Evolutionary conservation across 2,797 vertebrate genomes (phyloP), one percentile per base, ranked within the genome.

Genomic region (Columba guinea): DNA sequence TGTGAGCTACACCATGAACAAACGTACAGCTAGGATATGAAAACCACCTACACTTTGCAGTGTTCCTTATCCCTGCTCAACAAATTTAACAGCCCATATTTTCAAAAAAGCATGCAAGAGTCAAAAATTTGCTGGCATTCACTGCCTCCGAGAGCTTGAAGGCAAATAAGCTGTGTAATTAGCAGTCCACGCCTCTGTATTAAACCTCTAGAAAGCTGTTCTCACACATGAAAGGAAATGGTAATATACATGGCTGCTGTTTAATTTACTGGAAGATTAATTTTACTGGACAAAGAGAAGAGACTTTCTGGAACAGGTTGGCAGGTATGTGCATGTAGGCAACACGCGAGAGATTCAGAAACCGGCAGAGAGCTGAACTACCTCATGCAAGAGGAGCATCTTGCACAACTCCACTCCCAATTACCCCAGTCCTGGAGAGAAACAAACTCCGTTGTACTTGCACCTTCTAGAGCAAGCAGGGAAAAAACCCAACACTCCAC

Each of bases 121-220:
- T 75, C 67, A 86, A 94, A 91, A 82, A 88, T 63, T 37, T 82
- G 34, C 83, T 90, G 85, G 70, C 77, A 84, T 79, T 70, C 63
- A 52, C 39, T 55, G 69, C n/a, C 70, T 86, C 62, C 3, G 14
- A 84, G 63, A 79, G 49, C 81, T 88, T 84, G 46, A 91, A 92
- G 80, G 77, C 70, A 93, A 94, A 88, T 91, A 87, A 91, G 17
- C 83, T 94, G 83, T 76, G 80, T 90, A 94, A 94, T 90, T 95
- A 91, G 67, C 77, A 87, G 68, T n/a, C 85, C 17, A 9, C 79
- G 64, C 67, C 60, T 49, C 74, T 58, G 60, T 91, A 77, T 63
- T 87, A 60, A 64, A 93, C 74, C 59, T 87, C 73, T 70, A 69
- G 74, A 87, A 96, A 78, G 77, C 56, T 62, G 74, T 67, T 76